phyloP scores from a whole-genome alignment of 2,888 invertebrate species.

The Rhogogaster chlorosoma region DNA sequence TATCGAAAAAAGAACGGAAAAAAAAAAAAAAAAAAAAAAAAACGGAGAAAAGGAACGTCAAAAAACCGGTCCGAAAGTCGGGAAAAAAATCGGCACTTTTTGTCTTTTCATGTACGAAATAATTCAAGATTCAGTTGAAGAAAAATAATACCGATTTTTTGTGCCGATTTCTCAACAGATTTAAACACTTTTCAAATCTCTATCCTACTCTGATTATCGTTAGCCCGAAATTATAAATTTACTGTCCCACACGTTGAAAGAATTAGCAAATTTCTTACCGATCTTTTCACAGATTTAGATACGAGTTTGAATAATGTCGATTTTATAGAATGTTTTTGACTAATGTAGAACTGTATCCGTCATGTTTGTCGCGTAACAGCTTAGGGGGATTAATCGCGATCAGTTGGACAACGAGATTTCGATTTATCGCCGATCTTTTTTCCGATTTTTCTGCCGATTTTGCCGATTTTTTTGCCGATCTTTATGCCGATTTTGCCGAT shows the following conservation, averaged over 20 bases:
- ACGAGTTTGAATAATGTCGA: not conserved
- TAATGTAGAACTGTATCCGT: not conserved
- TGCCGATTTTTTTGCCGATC: not conserved
- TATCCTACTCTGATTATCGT: not conserved
- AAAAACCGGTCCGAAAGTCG: no score
- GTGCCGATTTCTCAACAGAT: not conserved
- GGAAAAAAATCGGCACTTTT: not conserved
- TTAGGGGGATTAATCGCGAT: not conserved
- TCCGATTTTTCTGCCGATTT: not conserved
- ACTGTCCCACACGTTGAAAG: not conserved
- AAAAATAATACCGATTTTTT: not conserved
- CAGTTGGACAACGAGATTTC: not conserved
- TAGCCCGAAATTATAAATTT: not conserved
- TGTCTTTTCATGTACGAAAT: not conserved
- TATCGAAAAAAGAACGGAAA: not conserved
- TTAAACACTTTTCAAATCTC: not conserved
- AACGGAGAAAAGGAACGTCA: not conserved
- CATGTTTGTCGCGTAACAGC: not conserved
- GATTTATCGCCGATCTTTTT: not conserved
- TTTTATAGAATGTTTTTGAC: not conserved
- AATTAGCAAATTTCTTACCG: not conserved
- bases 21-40: not conserved
- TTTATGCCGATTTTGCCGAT: not conserved
- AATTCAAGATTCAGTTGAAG: not conserved
- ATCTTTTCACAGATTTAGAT: not conserved